Evolutionary conservation across 2,113 vertebrate genomes (phyloP).

Genomic region (Oostethus manadensis): DNA sequence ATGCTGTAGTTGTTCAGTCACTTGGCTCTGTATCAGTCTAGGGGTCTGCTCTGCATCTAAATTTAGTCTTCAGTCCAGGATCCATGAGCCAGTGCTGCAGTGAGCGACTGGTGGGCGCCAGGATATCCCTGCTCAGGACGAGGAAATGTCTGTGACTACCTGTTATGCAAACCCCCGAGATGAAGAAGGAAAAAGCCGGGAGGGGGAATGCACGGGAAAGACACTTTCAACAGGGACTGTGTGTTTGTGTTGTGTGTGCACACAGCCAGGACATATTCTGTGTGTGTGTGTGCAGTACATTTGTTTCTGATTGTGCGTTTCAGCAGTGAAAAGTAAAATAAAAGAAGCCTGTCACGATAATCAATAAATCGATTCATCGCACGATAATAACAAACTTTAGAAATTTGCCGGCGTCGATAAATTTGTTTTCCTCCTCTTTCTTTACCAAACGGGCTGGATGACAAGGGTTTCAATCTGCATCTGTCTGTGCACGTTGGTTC

Average conservation of each 20-base stretch:
- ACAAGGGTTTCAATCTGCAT: no score
- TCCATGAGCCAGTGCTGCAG: constrained; percentile 72
- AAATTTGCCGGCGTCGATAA: no score
- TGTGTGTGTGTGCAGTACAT: constrained; percentile 13
- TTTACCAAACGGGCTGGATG: no score
- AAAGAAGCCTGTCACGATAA: no score
- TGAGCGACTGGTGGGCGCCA: constrained; percentile 95
- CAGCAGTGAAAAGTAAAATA: constrained; percentile 2
- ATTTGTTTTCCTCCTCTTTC: no score
- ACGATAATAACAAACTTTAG: no score
- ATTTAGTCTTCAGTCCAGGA: constrained; percentile 75
- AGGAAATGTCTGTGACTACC: constrained; percentile 99
- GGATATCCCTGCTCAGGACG: constrained; percentile 98
- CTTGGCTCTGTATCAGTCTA: constrained; percentile 52
- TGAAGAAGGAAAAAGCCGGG: constrained; percentile 67
- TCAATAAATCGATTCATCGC: no score
- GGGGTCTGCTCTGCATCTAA: constrained; percentile 71
- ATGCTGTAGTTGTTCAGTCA: constrained; percentile 8
- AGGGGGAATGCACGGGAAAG: constrained; percentile 58
- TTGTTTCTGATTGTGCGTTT: constrained; percentile 38
- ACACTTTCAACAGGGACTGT: constrained; percentile 57
- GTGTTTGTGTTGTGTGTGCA: constrained; percentile 44
- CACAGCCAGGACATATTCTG: constrained; percentile 33
- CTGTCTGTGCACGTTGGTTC: no score
- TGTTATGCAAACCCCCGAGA: constrained; percentile 88